Base-by-base conservation (phyloP, 2,888 invertebrate species). In the Phengaris alcon region DNA sequence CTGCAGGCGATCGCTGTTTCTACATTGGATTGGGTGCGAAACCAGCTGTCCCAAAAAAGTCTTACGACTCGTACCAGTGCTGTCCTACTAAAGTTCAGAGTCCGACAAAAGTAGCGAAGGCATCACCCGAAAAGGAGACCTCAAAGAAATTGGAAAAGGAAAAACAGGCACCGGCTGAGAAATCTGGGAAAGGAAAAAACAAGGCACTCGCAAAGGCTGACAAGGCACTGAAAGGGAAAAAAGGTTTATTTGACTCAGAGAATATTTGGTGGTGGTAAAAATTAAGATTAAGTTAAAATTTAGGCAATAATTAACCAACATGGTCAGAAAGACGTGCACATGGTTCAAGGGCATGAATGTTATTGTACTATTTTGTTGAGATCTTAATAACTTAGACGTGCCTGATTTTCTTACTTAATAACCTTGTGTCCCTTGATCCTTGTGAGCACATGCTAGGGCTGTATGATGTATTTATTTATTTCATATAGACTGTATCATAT, bases 1-100 rank as follows among this genome's bases (percentile, higher is more conserved):
- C 95, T 96, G 97, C 97, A 97, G 97, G 97, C 96, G 97, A 97
- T 96, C 97, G 97, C 96, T 97, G 97, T 96, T 97, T 97, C 97
- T 97, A 97, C 97, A 97, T 97, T 95, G 97, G 97, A 95, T 96
- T 97, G 96, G 97, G 97, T 94, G 97, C 97, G 94, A 96, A 96
- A 94, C 95, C 94, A 92, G 95, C 95, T 88, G 94, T 95, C 91
- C 95, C 96, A 91, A 95, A 95, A 93, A 94, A 95, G 93, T 95
- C 96, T 93, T 97, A 96, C 94, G 96, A 96, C 95, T 97, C 97
- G 90, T 97, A 97, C 95, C 97, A 97, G 95, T 97, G 97, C 96
- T 97, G 97, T 95, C 97, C 97, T 91, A 96, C 96, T 91, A 96
- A 96, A 95, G 95, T 96, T 90, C 95, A 95, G 89, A 96, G 95